phyloP scores from a whole-genome alignment of 2,888 invertebrate species.

The Synanthedon myopaeformis region DNA sequence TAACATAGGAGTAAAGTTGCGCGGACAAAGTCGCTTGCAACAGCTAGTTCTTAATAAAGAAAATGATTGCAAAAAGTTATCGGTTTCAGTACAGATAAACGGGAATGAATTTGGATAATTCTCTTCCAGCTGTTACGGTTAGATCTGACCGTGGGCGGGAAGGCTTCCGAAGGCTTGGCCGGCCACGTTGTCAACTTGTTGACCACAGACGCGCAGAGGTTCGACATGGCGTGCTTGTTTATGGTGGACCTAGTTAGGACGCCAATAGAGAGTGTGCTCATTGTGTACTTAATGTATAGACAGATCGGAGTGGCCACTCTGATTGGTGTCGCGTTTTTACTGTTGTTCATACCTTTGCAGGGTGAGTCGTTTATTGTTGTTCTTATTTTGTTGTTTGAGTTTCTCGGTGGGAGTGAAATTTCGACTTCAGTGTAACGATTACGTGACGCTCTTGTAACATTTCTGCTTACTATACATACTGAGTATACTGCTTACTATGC shows the following conservation, averaged over 20 bases:
- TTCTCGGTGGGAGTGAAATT: no score
- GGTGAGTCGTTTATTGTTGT: conserved; percentile 33
- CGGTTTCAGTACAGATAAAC: no score
- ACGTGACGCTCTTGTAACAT: no score
- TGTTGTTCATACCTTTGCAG: conserved; percentile 74
- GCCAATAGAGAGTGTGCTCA: conserved; percentile 81
- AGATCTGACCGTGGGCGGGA: conserved; percentile 73
- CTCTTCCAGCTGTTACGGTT: conserved; percentile 74
- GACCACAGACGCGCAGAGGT: conserved; percentile 89
- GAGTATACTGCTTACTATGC: no score
- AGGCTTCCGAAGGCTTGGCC: conserved; percentile 73
- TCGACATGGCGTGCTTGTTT: conserved; percentile 85
- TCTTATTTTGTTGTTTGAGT: neutral
- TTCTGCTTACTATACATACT: no score
- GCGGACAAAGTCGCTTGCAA: no score
- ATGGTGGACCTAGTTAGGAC: conserved; percentile 86
- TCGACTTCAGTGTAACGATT: no score
- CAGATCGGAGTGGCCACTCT: conserved; percentile 70
- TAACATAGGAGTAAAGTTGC: no score
- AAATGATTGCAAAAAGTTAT: no score
- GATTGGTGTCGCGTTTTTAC: conserved; percentile 70
- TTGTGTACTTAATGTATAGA: conserved; percentile 79
- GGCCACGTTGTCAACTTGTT: conserved; percentile 80
- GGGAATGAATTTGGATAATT: no score
- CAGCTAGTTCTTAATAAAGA: no score